phyloP scores from a whole-genome alignment of 2,888 invertebrate genomes.

The Lumbricus terrestris region DNA sequence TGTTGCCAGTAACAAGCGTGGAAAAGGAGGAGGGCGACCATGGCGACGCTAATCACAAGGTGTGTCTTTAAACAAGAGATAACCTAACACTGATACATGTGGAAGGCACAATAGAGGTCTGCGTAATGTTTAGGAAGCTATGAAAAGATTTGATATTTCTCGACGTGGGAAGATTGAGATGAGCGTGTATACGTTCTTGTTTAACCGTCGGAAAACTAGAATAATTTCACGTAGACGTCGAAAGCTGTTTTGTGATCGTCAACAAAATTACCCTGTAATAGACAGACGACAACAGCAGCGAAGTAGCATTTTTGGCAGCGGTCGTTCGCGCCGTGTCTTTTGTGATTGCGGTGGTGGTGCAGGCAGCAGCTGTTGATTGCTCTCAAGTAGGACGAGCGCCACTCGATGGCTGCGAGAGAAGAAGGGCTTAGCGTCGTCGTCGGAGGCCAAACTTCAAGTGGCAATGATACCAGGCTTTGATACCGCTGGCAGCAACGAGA shows the following conservation, averaged over 20 bases:
- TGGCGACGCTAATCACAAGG: too few relatives aligned
- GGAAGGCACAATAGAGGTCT: too few relatives aligned
- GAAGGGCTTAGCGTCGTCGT: not conserved
- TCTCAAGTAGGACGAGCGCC: not conserved
- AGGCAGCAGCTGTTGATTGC: not conserved
- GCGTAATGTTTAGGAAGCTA: too few relatives aligned
- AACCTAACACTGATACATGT: too few relatives aligned
- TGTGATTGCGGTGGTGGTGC: not conserved
- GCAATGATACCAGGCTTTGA: not conserved
- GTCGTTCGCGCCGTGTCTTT: not conserved
- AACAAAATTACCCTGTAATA: not conserved
- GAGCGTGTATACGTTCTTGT: too few relatives aligned
- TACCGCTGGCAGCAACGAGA: not conserved
- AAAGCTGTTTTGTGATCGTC: not conserved
- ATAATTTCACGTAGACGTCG: not conserved
- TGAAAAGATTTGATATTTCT: too few relatives aligned
- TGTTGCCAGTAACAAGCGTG: too few relatives aligned
- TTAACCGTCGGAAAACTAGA: too few relatives aligned
- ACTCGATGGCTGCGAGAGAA: too few relatives aligned
- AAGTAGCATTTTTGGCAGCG: not conserved
- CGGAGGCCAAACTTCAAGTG: slow-evolving; percentile 3
- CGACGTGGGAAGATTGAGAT: too few relatives aligned
- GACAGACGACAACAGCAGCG: not conserved
- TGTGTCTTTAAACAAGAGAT: too few relatives aligned
- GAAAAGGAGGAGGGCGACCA: too few relatives aligned